Base-by-base conservation (phyloP, 2,888 invertebrate species). In the Dynastes grantii region DNA sequence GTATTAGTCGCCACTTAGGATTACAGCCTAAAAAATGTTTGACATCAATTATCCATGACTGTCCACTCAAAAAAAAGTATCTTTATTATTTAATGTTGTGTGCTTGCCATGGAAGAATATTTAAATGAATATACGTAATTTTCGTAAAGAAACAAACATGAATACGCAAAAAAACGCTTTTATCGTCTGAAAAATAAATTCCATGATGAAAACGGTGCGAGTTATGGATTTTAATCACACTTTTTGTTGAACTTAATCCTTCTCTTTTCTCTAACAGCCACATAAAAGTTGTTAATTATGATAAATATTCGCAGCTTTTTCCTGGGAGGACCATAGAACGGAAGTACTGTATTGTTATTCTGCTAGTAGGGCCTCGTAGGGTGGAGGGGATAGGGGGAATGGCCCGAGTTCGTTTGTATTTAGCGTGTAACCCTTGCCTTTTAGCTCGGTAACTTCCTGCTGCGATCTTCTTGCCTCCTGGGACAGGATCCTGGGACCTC, bases 251-350 rank as follows among this genome's bases (percentile, higher is more conserved):
- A 76, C 78, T 80, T 70, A 78, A 78, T 55, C 78, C 78, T 86
- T 87, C 86, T 87, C 87, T 86, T 87, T 87, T 87, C 87, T 86
- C 85, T 85, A 83, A 84, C 81, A 84, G 85, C 85, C 86, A 85
- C 88, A 88, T 88, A 88, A 89, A 89, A 88, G 87, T 89, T 88
- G 88, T 89, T 89, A 89, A 89, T 89, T 89, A 88, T 89, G 88
- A 89, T 89, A 89, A 89, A 89, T 89, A 89, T 88, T 88, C 88
- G 86, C 88, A 86, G 88, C 88, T 89, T 89, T 89, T 89, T 89
- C 88, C 89, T 89, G 88, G 85, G 88, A 89, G 88, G 87, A 88
- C 87, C 88, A 88, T 88, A 88, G 87, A 87, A 86, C 88, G 88
- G 88, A 89, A 88, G 88, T 86, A 49, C 86, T 85, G 87, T 86